Evolutionary conservation across 2,888 invertebrate genomes (phyloP), one percentile per base, ranked within the genome.

Genomic region (Tubulanus polymorphus): DNA sequence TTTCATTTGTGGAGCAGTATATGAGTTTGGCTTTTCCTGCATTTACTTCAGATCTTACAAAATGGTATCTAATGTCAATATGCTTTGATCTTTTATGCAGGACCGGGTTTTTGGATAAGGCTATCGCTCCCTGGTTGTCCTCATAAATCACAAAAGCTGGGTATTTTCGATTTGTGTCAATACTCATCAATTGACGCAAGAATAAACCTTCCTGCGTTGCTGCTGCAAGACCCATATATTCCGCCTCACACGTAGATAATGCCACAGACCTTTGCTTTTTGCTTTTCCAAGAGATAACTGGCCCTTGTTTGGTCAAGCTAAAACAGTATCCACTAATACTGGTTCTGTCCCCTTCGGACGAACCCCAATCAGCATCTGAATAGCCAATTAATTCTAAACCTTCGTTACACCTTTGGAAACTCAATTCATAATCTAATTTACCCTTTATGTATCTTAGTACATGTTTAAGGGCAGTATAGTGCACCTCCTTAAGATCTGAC

Each of bases 231-330:
- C 20, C 10, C 18, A 51, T 23, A 37, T 51, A 51, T 15, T 51
- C 51, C n/a, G 51, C 51, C n/a, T 41, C 67, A 48, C 60, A 57
- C n/a, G 65, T 58, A 8, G 61, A 61, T 1, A 58, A 48, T 12
- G 63, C 63, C 8, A 65, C 59, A 10, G 55, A 59, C 15, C 49
- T 37, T 25, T 67, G 60, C 20, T 58, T 53, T 37, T 52, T 59
- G 8, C 41, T 49, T 18, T 26, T 50, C 60, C 63, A 64, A 1
- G 55, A 53, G 10, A 57, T 62, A 28, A 35, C 48, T 41, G 58
- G 51, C 29, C 49, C 28, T 12, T 23, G 15, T 20, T 53, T 28
- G n/a, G n/a, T 18, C 12, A 37, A 37, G 12, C 15, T 23, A 18
- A 45, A 45, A 45, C 46, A 8, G 18, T 45, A 45, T 18, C 46